Base-by-base conservation (phyloP, 2,888 invertebrate genomes). In the Serrognathus titanus region DNA sequence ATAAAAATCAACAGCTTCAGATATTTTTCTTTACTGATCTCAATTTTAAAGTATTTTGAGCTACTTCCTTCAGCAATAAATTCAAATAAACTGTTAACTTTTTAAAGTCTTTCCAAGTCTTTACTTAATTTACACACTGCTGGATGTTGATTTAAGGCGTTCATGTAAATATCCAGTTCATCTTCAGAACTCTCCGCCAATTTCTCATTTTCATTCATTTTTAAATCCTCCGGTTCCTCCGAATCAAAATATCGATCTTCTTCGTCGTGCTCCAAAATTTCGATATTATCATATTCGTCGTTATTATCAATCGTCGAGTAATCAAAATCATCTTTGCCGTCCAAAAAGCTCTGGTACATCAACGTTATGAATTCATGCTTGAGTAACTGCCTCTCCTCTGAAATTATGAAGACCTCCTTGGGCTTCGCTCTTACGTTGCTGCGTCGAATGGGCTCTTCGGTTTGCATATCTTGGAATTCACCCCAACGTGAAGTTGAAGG, bases 191-290 rank as follows among this genome's bases (percentile, higher is more conserved):
- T 70, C 35, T 59, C 62, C 16, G 62, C 69, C 53, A 65, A 68
- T 58, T 71, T 75, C 12, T 67, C 66, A 55, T 63, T 66, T 51
- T 66, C 60, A 38, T 66, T 64, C 31, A 58, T 57, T 20, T 57
- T 47, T 38, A 70, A 65, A 41, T 79, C 79, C 62, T 87, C 85
- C 62, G 88, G 86, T 24, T 85, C 83, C 74, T 93, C 93, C 3
- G 88, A 86, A 75, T 94, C 93, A 79, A 96, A 96, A 75, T 96
- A 96, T 71, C 86, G 88, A 66, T 96, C 95, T 76, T 96, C 93
- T 63, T 87, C 90, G 77, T 96, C 95, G 67, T 86, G 87, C 41
- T 85, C 85, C 57, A 86, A 76, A 51, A 89, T 82, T 57, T 87
- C 87, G 60, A 88, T 73, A 67, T 86, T 83, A 75, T 96, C 95